A percentile compares a stretch with the other conserved stretches of the same genome.
Evolutionary conservation across 1,140 invertebrate genomes (phyloP).

Genomic region (Gonatopus flavifemur): DNA sequence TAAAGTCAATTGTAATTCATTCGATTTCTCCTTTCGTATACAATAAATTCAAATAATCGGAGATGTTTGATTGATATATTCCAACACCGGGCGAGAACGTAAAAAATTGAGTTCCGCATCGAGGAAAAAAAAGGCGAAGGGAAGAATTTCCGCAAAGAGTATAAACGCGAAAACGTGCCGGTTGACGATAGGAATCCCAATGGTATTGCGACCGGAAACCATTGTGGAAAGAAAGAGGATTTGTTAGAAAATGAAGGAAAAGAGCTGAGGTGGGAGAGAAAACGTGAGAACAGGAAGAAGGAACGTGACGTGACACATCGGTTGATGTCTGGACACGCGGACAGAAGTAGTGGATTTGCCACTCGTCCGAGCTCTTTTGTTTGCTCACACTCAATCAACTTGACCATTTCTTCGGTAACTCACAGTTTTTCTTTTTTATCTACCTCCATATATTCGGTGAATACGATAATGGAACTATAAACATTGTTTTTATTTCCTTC

Average conservation of each 20-base stretch:
- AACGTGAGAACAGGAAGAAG: background rate
- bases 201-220: constrained; percentile 21
- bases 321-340: constrained; percentile 25
- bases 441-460: too few species aligned
- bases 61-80: constrained; percentile 2
- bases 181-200: constrained; percentile 22
- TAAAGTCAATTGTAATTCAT: too few species aligned
- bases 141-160: constrained; percentile 9
- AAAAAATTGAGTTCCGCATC: too few species aligned
- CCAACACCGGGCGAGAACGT: background rate
- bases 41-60: too few species aligned
- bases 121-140: constrained; percentile 5
- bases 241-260: constrained; percentile 5
- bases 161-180: constrained; percentile 22
- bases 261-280: constrained; percentile 4
- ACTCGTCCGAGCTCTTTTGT: constrained; percentile 21
- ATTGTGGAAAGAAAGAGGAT: too few species aligned
- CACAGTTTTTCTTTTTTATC: too few species aligned
- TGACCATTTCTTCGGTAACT: constrained; percentile 18
- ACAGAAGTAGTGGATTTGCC: constrained; percentile 27
- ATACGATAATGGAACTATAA: too few species aligned
- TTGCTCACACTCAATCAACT: constrained; percentile 37
- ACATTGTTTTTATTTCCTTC: too few species aligned
- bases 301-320: constrained; percentile 22
- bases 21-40: too few species aligned